phyloP scores from a whole-genome alignment of 2,113 vertebrate species.

The rabbit (Oryctolagus cuniculus) region mOryCun1.1 NC_091436.1:113286501-113287000 shows the following conservation, averaged over 20 bases:
- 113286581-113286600: not conserved
- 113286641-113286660: not conserved
- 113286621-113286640: not conserved
- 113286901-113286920: not conserved
- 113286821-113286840: not conserved
- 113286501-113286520: too few species aligned
- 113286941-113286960: slow-evolving; percentile 12
- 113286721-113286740: not conserved
- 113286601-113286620: not conserved
- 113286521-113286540: too few species aligned
- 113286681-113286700: slow-evolving; percentile 8
- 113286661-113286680: not conserved
- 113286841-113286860: not conserved
- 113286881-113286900: slow-evolving; percentile 3
- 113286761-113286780: not conserved
- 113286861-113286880: not conserved
- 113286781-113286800: slow-evolving; percentile 16
- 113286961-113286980: slow-evolving; percentile 27
- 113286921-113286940: slow-evolving; percentile 48
- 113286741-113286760: not conserved
- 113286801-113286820: not conserved
- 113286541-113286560: not conserved
- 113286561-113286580: too few species aligned
- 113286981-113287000: not conserved
- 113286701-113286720: slow-evolving; percentile 18